phyloP scores from a whole-genome alignment of 2,888 invertebrate genomes.

The Patella ulyssiponensis region DNA sequence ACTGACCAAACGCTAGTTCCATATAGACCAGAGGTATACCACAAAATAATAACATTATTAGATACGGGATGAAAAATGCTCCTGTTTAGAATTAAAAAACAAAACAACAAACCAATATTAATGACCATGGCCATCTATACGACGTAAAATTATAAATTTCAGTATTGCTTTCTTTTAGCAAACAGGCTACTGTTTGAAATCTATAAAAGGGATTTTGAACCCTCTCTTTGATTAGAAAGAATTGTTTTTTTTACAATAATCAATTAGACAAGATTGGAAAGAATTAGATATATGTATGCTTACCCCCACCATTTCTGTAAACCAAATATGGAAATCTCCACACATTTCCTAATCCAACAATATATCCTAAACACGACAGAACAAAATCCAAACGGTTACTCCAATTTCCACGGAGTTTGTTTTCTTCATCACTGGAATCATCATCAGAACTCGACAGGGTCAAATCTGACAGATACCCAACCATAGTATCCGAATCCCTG shows the following conservation, averaged over 20 bases:
- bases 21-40: slow-evolving; percentile 86
- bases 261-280: too few species aligned
- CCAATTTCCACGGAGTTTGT: slow-evolving; percentile 43
- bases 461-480: slow-evolving; percentile 56
- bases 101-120: not conserved
- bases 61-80: slow-evolving; percentile 69
- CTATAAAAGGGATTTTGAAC: too few species aligned
- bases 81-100: slow-evolving; percentile 47
- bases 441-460: slow-evolving; percentile 58
- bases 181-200: too few species aligned
- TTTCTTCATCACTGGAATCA: slow-evolving; percentile 42
- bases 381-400: slow-evolving; percentile 40
- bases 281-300: not conserved
- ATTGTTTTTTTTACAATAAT: too few species aligned
- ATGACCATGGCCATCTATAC: not conserved
- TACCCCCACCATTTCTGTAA: slow-evolving; percentile 40
- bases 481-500: slow-evolving; percentile 45
- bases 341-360: slow-evolving; percentile 42
- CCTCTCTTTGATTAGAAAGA: too few species aligned
- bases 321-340: slow-evolving; percentile 45
- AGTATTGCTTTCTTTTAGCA: too few species aligned
- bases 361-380: slow-evolving; percentile 42
- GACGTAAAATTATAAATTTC: not conserved
- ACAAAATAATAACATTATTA: slow-evolving; percentile 64
- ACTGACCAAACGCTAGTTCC: slow-evolving; percentile 86